These are phyloP conservation scores for Anastatus disparis DNA, from an alignment of 1,140 invertebrate species.

Conservation along the genomic window DNA sequence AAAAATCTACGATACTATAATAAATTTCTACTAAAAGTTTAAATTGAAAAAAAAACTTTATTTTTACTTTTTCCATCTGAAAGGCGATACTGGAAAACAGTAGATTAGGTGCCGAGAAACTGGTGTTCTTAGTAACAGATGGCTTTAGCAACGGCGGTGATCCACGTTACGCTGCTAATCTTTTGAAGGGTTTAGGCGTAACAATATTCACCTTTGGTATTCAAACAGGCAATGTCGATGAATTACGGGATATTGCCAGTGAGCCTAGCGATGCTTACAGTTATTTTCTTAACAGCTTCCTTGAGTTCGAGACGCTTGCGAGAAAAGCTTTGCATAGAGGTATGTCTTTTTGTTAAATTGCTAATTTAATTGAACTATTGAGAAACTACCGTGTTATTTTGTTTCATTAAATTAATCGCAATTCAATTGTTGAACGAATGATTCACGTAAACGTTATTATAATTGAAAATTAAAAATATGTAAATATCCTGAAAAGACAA, in stretches of 20 bases:
- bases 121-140: slow-evolving; percentile 77
- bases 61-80: no score
- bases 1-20: no score
- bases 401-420: neutral
- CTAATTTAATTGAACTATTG: no score
- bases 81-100: slow-evolving; percentile 70
- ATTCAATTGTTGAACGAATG: neutral
- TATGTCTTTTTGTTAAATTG: slow-evolving; percentile 54
- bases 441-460: neutral
- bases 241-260: slow-evolving; percentile 75
- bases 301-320: slow-evolving; percentile 78
- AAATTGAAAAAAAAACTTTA: no score
- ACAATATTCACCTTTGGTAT: slow-evolving; percentile 79
- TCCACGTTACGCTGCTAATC: slow-evolving; percentile 70
- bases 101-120: slow-evolving; percentile 67
- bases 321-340: slow-evolving; percentile 77
- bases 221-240: slow-evolving; percentile 74
- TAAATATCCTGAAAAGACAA: no score
- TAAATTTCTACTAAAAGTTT: no score
- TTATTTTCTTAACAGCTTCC: slow-evolving; percentile 77
- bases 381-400: neutral
- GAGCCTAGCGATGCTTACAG: slow-evolving; percentile 73
- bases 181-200: slow-evolving; percentile 68
- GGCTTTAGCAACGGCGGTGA: slow-evolving; percentile 80
- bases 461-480: neutral